Evolutionary conservation across 2,113 vertebrate species (phyloP).

Genomic region (Hyla sarda): DNA sequence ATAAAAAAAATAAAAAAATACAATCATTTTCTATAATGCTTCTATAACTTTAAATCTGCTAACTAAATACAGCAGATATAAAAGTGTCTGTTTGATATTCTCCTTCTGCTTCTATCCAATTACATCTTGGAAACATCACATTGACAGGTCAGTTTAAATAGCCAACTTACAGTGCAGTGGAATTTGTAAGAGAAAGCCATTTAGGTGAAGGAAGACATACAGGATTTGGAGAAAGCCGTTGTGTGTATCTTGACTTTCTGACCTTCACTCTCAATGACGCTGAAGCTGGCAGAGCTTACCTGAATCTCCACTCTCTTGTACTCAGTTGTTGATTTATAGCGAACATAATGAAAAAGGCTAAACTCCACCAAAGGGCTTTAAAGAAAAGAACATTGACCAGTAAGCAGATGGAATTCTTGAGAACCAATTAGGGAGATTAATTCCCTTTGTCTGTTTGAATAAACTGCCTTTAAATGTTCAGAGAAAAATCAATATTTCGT

Average conservation of each 20-base stretch:
- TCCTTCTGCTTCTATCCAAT: neutral
- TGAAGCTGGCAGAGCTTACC: slow-evolving; percentile 30
- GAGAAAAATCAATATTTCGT: slow-evolving; percentile 50
- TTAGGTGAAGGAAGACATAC: neutral
- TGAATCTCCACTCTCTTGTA: neutral
- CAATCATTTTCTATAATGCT: no score
- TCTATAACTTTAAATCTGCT: neutral
- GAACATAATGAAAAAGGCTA: slow-evolving; percentile 28
- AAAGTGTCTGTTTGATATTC: neutral
- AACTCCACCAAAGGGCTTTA: slow-evolving; percentile 37
- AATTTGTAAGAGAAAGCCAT: neutral
- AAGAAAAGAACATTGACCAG: slow-evolving; percentile 46
- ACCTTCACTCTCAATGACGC: slow-evolving; percentile 32
- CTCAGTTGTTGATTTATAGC: slow-evolving; percentile 43
- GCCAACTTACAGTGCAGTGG: neutral
- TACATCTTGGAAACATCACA: neutral
- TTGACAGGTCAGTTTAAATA: neutral
- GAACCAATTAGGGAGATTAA: slow-evolving; percentile 54
- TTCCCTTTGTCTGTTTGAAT: slow-evolving; percentile 51
- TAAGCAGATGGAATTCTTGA: slow-evolving; percentile 44
- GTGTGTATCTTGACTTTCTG: slow-evolving; percentile 35
- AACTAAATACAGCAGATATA: neutral
- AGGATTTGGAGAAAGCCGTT: neutral
- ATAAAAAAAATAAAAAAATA: no score
- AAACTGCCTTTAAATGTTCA: slow-evolving; percentile 46